Conservation (phyloP, 2,797 vertebrate genomes). For the Apogon talboti region DNA sequence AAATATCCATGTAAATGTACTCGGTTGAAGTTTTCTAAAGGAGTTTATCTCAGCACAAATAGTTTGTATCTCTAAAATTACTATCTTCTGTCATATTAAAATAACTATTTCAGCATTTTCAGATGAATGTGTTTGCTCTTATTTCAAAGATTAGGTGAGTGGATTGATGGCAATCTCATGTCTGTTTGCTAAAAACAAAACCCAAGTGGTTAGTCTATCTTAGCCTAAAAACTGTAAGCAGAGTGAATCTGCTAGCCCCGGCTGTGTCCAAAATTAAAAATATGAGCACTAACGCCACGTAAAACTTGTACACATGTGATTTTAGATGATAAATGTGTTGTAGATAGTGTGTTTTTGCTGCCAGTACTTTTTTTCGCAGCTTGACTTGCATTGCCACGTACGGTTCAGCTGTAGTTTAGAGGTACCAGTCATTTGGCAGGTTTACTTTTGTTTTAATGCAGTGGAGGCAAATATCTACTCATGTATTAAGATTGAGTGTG, state of each 20-base stretch:
- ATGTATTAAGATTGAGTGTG: too few relatives aligned
- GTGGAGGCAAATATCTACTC: too few relatives aligned
- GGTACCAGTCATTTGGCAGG: too few relatives aligned
- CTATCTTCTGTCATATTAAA: neutral
- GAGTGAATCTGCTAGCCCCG: neutral
- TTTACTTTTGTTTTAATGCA: too few relatives aligned
- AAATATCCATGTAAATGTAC: neutral
- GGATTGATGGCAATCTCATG: neutral
- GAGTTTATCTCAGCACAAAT: neutral
- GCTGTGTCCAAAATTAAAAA: neutral
- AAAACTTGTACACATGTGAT: neutral
- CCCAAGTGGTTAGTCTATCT: constrained; percentile 1
- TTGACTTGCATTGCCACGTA: too few relatives aligned
- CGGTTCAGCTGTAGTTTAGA: too few relatives aligned
- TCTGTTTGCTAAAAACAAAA: neutral
- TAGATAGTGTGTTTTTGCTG: too few relatives aligned
- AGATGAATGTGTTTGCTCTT: neutral
- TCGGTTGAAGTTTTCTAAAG: neutral
- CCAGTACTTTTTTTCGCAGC: too few relatives aligned
- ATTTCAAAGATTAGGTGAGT: neutral
- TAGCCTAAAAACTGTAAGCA: neutral
- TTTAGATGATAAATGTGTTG: too few relatives aligned
- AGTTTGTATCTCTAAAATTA: neutral
- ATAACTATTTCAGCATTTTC: neutral
- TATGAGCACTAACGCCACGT: neutral